These are phyloP conservation scores for Okamejei kenojei DNA, from an alignment of 2,797 vertebrate species.

Conservation along the genomic window DNA sequence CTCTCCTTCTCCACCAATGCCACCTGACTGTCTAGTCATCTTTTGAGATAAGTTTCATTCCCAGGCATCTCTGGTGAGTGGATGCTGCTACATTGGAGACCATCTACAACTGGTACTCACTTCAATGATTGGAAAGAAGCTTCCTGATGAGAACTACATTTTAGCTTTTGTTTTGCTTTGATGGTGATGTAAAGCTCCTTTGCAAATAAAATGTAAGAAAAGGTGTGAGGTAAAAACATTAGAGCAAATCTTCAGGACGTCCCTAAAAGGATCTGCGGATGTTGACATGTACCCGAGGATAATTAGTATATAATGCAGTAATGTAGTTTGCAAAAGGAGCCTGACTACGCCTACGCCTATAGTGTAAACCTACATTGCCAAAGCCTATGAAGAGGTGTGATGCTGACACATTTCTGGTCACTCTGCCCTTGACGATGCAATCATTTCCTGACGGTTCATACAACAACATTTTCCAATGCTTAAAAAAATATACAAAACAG, in stretches of 20 bases:
- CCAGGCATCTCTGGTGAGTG: too few relatives aligned
- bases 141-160: too few relatives aligned
- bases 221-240: background rate
- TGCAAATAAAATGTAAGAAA: too few relatives aligned
- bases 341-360: background rate
- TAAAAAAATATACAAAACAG: too few relatives aligned
- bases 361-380: background rate
- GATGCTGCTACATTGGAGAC: too few relatives aligned
- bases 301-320: background rate
- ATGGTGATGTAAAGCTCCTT: too few relatives aligned
- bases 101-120: too few relatives aligned
- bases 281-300: background rate
- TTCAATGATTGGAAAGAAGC: too few relatives aligned
- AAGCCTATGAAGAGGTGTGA: background rate
- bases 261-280: background rate
- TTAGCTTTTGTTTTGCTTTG: too few relatives aligned
- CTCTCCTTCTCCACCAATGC: background rate
- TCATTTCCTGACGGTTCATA: too few relatives aligned
- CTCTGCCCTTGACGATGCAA: background rate
- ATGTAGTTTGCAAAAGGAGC: background rate
- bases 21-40: background rate
- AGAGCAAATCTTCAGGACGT: background rate
- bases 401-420: background rate
- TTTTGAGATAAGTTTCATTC: too few relatives aligned
- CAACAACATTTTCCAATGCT: background rate